Conservation (phyloP, 2,888 invertebrate species). For the Lordiphosa andalusiaca region DNA sequence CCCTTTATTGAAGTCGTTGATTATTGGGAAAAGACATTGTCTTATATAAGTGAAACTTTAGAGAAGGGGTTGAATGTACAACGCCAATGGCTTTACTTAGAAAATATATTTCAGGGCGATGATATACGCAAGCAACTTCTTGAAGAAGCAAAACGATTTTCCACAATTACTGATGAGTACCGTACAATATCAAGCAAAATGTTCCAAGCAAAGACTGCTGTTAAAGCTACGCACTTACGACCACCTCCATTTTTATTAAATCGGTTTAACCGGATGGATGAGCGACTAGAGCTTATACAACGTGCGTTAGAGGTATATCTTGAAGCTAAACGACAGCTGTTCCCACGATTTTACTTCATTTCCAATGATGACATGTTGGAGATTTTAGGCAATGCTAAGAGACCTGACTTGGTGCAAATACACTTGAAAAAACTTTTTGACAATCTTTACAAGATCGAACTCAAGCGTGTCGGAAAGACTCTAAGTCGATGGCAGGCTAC, state of each 20-base stretch:
- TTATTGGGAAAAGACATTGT: conserved; percentile 91
- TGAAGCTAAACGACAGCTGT: conserved; percentile 92
- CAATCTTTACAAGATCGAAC: conserved; percentile 87
- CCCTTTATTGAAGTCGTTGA: conserved; percentile 92
- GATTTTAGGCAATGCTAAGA: conserved; percentile 92
- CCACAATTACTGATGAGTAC: conserved; percentile 87
- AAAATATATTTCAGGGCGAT: conserved; percentile 93
- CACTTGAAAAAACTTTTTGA: conserved; percentile 95
- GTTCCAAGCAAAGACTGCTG: conserved; percentile 81
- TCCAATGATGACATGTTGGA: conserved; percentile 88
- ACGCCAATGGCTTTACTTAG: conserved; percentile 91
- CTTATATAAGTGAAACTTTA: conserved; percentile 89
- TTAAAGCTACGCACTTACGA: conserved; percentile 84
- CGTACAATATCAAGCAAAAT: conserved; percentile 83
- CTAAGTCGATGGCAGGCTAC: conserved; percentile 81
- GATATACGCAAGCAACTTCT: conserved; percentile 93
- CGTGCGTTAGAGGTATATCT: conserved; percentile 91
- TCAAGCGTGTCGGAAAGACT: conserved; percentile 82
- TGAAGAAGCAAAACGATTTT: conserved; percentile 87
- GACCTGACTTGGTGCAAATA: conserved; percentile 90
- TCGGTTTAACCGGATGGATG: conserved; percentile 86
- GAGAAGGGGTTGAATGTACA: conserved; percentile 91
- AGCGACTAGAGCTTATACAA: conserved; percentile 89
- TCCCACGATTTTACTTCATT: conserved; percentile 91
- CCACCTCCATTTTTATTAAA: conserved; percentile 84